Evolutionary conservation across 2,113 vertebrate genomes (phyloP), one percentile per base, ranked within the genome.

Genomic region (Austrofundulus limnaeus): DNA sequence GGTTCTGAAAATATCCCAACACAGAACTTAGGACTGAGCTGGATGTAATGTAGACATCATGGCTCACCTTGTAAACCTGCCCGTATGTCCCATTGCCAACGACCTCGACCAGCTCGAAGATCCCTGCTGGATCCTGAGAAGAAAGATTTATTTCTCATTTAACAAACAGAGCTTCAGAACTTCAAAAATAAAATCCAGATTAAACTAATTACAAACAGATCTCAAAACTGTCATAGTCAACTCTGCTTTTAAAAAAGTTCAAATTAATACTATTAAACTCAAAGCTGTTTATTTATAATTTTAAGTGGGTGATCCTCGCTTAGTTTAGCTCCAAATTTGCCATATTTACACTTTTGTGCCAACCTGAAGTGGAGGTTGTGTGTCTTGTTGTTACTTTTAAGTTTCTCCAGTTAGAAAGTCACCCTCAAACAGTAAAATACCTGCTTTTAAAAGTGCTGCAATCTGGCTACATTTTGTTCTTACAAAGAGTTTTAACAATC

Each of bases 61-160:
- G 75, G 89, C 95, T 90, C 90, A 96, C 94, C 95, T 96, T 96
- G 88, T 96, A 96, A 66, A 93, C 92, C 61, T 93, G 92, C 19
- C 92, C 92, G 59, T 93, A 93, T 61, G 92, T 93, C 20, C 92
- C 92, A 79, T 93, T 93, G 53, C 92, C 92, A 25, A 93, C 92
- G 5, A 96, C 94, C 75, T 96, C 95, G 41, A 96, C 95, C 81
- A 96, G 92, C 89, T 95, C 95, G 39, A 96, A 96, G 84, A 96
- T 96, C 21, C 95, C 95, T 17, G 95, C 95, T 61, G 95, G 95
- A 83, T 96, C 95, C 95, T 96, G 60, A 5, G 7, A 38, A 70
- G 52, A 74, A 0, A 47, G 19, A 61, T 65, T 54, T 17, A 70
- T 21, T 16, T 34, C 21, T 46, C 17, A 24, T 19, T 19, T 20